Evolutionary conservation across 1,140 invertebrate genomes (phyloP), one percentile per base, ranked within the genome.

Genomic region (Macrobrachium rosenbergii): DNA sequence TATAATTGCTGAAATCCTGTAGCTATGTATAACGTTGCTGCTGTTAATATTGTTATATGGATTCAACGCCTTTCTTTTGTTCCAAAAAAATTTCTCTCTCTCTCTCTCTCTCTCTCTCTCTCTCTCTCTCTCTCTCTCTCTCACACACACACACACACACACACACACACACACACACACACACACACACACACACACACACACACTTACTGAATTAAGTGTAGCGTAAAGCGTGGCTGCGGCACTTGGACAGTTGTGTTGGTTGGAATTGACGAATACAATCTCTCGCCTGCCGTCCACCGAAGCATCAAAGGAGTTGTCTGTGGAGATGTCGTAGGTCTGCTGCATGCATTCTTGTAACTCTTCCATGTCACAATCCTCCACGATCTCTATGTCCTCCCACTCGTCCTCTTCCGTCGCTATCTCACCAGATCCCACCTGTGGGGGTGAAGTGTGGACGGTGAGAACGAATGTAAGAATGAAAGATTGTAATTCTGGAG

Each of bases 391-490:
- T 19, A 87, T 45, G 78, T 87, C 84, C 43, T 76, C 84, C 84
- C 84, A 87, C 77, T 81, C 77, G 1, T 87, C 84, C 69, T 87
- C 84, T 19, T 87, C 84, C 6, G 84, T 19, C 69, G 75, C 28
- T 58, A 87, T 85, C n/a, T 87, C 84, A 0, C 84, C 84, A 3
- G 78, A 87, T 17, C 84, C 84, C 2, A 87, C 84, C 84, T 87
- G 59, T 5, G 79, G 28, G 3, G 1, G 28, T 37, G n/a, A 10
- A 23, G 14, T 12, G 21, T 8, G n/a, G 11, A 37, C 11, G 64
- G 63, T 63, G 2, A 21, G 17, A 2, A 60, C 17, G n/a, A 58
- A 16, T 2, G 77, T 2, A 19, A 76, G 73, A 0, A 23, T 45
- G 0, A 8, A 16, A n/a, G 17, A n/a, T 23, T 75, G 21, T 14